Conservation (phyloP, 2,888 invertebrate genomes). For the Sinodicranocentrus sp. region DNA sequence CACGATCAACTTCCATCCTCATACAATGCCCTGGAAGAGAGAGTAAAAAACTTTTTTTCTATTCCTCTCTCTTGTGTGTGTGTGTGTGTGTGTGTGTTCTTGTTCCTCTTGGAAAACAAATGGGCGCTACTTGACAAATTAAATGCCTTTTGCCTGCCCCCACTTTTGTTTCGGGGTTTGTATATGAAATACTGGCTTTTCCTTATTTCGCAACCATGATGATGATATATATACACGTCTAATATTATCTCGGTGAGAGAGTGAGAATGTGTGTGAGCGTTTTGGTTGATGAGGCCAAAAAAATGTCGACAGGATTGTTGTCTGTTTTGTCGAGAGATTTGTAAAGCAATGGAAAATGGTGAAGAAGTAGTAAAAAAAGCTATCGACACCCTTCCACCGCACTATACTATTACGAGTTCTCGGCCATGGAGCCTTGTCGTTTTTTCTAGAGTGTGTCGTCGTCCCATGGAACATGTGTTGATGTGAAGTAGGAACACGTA, state of each 20-base stretch:
- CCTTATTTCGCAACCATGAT: not conserved
- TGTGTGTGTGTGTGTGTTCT: not conserved
- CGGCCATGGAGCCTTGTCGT: slow-evolving; percentile 45
- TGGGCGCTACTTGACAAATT: slow-evolving; percentile 53
- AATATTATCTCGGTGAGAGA: not conserved
- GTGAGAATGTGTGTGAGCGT: not conserved
- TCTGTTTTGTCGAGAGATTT: slow-evolving; percentile 37
- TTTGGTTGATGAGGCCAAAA: slow-evolving; percentile 59
- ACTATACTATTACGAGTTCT: slow-evolving; percentile 2
- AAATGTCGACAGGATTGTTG: slow-evolving; percentile 45
- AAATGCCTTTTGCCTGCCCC: slow-evolving; percentile 40
- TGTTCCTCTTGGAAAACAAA: not conserved
- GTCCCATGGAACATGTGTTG: slow-evolving; percentile 44
- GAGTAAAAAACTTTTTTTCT: slow-evolving; percentile 1
- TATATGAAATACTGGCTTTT: not conserved
- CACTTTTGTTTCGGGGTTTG: not conserved
- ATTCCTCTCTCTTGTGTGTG: not conserved
- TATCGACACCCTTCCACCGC: slow-evolving; percentile 53
- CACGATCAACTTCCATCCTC: slow-evolving; percentile 56
- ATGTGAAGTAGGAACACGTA: not conserved
- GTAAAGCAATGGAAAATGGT: slow-evolving; percentile 29
- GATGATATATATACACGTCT: not conserved
- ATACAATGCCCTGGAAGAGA: slow-evolving; percentile 17
- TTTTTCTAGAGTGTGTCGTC: not conserved
- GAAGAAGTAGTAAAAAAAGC: slow-evolving; percentile 36